Percentiles rank a stretch among this genome's conserved stretches.
Conservation (phyloP, 2,113 vertebrate genomes). For the Lophius piscatorius region DNA sequence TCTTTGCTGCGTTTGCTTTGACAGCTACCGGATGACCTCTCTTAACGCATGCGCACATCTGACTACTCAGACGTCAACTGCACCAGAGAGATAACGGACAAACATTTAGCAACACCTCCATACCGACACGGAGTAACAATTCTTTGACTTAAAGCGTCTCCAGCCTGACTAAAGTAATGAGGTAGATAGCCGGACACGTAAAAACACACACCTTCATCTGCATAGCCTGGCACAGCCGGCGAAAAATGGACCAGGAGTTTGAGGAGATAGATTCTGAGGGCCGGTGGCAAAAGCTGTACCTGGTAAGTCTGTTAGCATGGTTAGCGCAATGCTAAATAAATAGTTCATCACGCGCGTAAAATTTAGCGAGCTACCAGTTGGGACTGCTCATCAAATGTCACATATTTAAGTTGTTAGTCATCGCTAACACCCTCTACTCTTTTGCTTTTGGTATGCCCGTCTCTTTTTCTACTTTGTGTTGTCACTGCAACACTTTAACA, state of each 20-base stretch:
- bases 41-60: slow-evolving; percentile 55
- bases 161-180: slow-evolving; percentile 67
- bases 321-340: slow-evolving; percentile 56
- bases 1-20: slow-evolving; percentile 44
- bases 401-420: background rate
- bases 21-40: slow-evolving; percentile 19
- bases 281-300: slow-evolving; percentile 91
- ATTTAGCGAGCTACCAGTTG: slow-evolving; percentile 15
- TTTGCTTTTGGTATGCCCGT: background rate
- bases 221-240: slow-evolving; percentile 30
- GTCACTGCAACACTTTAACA: background rate
- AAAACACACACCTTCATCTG: slow-evolving; percentile 4
- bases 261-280: slow-evolving; percentile 86
- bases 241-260: slow-evolving; percentile 87
- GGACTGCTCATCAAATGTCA: background rate
- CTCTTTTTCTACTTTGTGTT: background rate
- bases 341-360: slow-evolving; percentile 24
- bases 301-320: slow-evolving; percentile 83
- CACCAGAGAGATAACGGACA: slow-evolving; percentile 41
- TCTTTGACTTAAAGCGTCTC: slow-evolving; percentile 18
- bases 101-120: slow-evolving; percentile 21
- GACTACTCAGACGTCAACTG: slow-evolving; percentile 35
- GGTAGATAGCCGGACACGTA: slow-evolving; percentile 44
- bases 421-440: background rate
- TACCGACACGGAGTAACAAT: slow-evolving; percentile 13